Percentiles rank a stretch among this genome's conserved stretches.
These are phyloP conservation scores for Apamea anceps DNA, from an alignment of 2,888 invertebrate genomes.

Conservation along the genomic window DNA sequence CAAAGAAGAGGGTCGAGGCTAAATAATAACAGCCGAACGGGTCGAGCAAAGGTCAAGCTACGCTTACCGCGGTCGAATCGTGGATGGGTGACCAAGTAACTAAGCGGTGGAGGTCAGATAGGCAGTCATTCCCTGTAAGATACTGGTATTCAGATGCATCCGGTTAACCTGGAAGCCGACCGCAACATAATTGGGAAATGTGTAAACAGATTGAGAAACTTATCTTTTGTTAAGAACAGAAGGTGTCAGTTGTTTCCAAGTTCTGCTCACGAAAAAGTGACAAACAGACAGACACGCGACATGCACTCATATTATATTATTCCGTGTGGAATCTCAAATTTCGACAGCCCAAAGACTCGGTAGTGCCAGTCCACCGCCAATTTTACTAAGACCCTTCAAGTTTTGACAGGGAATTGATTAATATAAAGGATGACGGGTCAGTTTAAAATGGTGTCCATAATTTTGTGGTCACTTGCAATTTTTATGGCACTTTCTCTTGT, in stretches of 20 bases:
- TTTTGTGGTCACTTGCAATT: conserved; percentile 66
- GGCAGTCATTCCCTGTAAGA: neutral
- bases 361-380: conserved; percentile 23
- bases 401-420: neutral
- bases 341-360: conserved; percentile 32
- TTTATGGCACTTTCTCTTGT: conserved; percentile 68
- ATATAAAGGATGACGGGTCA: conserved; percentile 18
- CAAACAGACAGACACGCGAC: conserved; percentile 34
- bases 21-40: neutral
- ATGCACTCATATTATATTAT: conserved; percentile 9
- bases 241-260: conserved; percentile 3
- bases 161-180: neutral
- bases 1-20: neutral
- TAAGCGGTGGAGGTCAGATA: neutral
- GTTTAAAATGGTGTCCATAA: conserved; percentile 59
- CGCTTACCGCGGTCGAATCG: neutral
- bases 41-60: neutral
- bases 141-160: neutral
- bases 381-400: conserved; percentile 33
- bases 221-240: neutral
- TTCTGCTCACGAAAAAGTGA: conserved; percentile 10
- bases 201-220: neutral
- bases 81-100: neutral
- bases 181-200: neutral
- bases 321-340: conserved; percentile 37